phyloP scores from a whole-genome alignment of 2,113 vertebrate genomes.

The Turnix velox region DNA sequence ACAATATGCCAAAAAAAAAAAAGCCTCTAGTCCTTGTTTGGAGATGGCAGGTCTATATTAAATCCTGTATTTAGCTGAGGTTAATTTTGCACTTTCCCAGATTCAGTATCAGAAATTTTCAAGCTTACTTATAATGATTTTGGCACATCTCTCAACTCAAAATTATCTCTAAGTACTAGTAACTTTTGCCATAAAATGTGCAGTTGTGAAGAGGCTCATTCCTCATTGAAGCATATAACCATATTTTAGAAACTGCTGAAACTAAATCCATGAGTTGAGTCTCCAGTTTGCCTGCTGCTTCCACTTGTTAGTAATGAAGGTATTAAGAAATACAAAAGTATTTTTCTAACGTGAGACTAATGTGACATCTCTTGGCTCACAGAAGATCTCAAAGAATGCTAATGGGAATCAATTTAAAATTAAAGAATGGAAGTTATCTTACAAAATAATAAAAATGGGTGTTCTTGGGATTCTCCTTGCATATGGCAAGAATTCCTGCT shows the following conservation, averaged over 20 bases:
- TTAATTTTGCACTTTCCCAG: neutral
- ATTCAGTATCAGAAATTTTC: neutral
- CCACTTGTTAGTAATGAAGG: neutral
- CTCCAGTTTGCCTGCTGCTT: neutral
- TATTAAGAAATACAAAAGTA: neutral
- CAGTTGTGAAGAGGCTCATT: neutral
- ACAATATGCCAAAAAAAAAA: neutral
- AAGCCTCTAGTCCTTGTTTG: neutral
- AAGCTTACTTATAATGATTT: neutral
- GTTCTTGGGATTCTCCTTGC: neutral
- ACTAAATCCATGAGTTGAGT: neutral
- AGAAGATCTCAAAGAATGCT: neutral
- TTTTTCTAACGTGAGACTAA: neutral
- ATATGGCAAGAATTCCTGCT: neutral
- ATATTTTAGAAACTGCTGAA: neutral
- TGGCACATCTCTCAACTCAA: neutral
- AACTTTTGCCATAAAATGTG: neutral
- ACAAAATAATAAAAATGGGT: neutral
- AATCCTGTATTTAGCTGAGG: neutral
- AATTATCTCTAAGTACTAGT: neutral
- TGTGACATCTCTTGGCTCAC: neutral
- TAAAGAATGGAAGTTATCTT: neutral
- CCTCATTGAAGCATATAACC: neutral
- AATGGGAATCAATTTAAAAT: neutral
- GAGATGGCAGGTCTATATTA: neutral